Conservation (phyloP, 2,113 vertebrate species). For the Oryzias javanicus region DNA sequence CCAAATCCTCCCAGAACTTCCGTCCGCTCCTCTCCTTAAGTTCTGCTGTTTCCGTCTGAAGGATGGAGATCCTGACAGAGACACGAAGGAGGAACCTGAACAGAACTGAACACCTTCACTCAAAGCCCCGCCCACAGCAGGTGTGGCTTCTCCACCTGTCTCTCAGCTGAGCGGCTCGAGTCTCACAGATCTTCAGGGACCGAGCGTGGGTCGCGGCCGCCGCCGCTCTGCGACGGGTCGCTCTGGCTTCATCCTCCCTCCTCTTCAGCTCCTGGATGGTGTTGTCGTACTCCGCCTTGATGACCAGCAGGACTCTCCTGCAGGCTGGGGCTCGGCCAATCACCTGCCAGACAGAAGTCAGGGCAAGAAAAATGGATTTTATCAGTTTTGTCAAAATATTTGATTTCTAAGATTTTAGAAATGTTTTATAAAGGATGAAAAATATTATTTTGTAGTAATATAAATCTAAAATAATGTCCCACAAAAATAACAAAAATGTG, state of each 20-base stretch:
- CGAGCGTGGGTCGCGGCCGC: slow-evolving; percentile 49
- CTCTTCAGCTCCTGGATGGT: slow-evolving; percentile 72
- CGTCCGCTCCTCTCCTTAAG: slow-evolving; percentile 60
- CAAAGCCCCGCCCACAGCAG: no score
- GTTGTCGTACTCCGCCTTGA: slow-evolving; percentile 78
- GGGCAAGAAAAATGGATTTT: no score
- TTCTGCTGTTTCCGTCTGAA: slow-evolving; percentile 73
- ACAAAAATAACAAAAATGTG: no score
- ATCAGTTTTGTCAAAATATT: no score
- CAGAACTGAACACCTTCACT: background rate
- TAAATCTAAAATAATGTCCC: no score
- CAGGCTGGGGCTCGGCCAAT: slow-evolving; percentile 71
- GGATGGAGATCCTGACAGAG: slow-evolving; percentile 66
- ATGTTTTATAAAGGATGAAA: no score
- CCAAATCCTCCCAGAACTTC: slow-evolving; percentile 18
- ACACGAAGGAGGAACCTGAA: background rate
- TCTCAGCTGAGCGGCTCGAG: slow-evolving; percentile 68
- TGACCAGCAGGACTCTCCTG: slow-evolving; percentile 74
- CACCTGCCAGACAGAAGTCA: slow-evolving; percentile 57
- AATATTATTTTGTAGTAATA: no score
- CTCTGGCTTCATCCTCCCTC: slow-evolving; percentile 41
- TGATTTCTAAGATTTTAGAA: no score
- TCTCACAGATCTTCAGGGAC: slow-evolving; percentile 63
- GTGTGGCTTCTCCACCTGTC: slow-evolving; percentile 62
- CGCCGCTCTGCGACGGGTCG: slow-evolving; percentile 59